A percentile compares a stretch with the other conserved stretches of the same genome.
phyloP scores from a whole-genome alignment of 2,797 vertebrate genomes.

The Cottoperca gobio region DNA sequence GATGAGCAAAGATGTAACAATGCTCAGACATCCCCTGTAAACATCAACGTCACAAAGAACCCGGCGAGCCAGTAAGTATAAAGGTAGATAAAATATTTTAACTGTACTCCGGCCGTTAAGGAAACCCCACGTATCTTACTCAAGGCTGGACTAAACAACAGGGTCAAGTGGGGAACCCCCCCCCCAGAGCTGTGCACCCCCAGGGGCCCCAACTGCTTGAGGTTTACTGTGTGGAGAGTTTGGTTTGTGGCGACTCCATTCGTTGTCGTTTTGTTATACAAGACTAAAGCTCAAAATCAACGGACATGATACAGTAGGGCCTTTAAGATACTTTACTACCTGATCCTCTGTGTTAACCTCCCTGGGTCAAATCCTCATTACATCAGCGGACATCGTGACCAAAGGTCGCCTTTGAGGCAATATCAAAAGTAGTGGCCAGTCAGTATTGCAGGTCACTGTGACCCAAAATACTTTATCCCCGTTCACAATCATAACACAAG shows the following conservation, averaged over 20 bases:
- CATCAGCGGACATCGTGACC: too few species aligned
- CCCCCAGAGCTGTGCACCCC: neutral
- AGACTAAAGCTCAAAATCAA: too few species aligned
- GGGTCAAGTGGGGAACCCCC: neutral
- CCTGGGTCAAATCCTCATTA: too few species aligned
- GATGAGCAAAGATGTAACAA: conserved; percentile 1
- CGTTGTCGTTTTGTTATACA: neutral
- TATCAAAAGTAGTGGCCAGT: too few species aligned
- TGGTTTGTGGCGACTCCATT: neutral
- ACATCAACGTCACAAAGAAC: neutral
- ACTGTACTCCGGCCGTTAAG: neutral
- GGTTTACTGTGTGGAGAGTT: neutral
- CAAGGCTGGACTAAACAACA: neutral
- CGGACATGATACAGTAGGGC: too few species aligned
- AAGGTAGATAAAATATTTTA: neutral
- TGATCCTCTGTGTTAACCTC: too few species aligned
- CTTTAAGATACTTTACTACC: too few species aligned
- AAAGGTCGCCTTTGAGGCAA: too few species aligned
- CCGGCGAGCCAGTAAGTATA: neutral
- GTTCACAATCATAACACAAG: too few species aligned
- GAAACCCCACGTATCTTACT: neutral
- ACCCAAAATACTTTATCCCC: too few species aligned
- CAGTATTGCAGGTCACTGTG: too few species aligned
- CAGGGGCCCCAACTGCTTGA: too few species aligned
- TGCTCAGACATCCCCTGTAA: neutral